Base-by-base conservation (phyloP, 2,888 invertebrate species). In the Dinocampus coccinellae region DNA sequence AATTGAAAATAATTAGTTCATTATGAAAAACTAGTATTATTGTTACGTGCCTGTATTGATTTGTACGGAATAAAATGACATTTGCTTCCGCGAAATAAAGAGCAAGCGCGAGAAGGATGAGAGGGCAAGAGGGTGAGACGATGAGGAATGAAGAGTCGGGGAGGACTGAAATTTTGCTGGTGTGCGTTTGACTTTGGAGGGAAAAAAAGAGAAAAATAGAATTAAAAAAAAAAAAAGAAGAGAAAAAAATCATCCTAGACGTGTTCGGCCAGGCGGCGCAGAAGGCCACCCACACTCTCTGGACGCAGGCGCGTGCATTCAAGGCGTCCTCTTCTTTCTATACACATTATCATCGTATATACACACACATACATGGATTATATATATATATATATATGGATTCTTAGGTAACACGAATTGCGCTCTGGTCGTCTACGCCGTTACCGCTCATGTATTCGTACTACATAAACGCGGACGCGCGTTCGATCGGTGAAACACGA, bases 341-440 rank as follows among this genome's bases (percentile, higher is more conserved):
- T 60, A 22, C 29, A 33, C n/a, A n/a, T 16, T 47, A 47, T 47
- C 2, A 3, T 13, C n/a, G 16, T 47, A 47, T 9, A 16, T 47
- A 7, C 9, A 47, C 16, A 47, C 2, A 2, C 16, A 55, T 13
- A 7, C 4, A 13, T 62, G 42, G 58, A 36, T 7, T 47, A 20
- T n/a, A 47, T 6, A 47, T 1, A 2, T n/a, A 36, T 11, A 16
- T 64, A 16, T 79, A 74, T 78, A 80, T 79, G 79, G 78, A 83
- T 82, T 80, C 81, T 82, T 81, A 82, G 82, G 78, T 81, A 83
- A 82, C 80, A 75, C 77, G 78, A 79, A 82, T 82, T 79, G 79
- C 77, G 77, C 73, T 62, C 72, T 65, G 71, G 34, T 70, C 65
- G 73, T 65, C 55, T 68, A 64, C 61, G 26, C 29, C 29, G 47